Evolutionary conservation across 2,888 invertebrate species (phyloP).

Genomic region (Psylliodes chrysocephalus): DNA sequence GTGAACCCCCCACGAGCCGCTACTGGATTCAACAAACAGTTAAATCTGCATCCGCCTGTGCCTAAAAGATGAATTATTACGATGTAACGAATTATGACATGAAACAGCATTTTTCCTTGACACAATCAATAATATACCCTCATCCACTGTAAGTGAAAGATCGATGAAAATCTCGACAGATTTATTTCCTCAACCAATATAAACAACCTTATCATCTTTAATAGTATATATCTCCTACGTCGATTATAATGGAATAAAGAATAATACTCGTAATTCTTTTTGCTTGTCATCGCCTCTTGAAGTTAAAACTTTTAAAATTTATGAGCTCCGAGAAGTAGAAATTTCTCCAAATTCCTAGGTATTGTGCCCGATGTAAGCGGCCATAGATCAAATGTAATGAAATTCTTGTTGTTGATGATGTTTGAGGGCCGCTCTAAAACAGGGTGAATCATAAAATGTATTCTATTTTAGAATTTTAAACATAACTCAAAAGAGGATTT

Average conservation of each 20-base stretch:
- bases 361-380: not conserved
- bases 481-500: too few relatives aligned
- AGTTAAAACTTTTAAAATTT: not conserved
- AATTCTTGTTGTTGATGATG: constrained; percentile 3
- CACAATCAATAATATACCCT: too few relatives aligned
- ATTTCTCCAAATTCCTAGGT: not conserved
- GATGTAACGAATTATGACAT: too few relatives aligned
- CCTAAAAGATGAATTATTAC: too few relatives aligned
- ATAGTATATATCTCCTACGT: not conserved
- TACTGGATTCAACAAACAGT: too few relatives aligned
- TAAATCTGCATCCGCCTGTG: too few relatives aligned
- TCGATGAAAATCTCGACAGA: too few relatives aligned
- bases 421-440: not conserved
- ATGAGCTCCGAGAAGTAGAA: not conserved
- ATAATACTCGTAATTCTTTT: not conserved
- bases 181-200: too few relatives aligned
- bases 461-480: not conserved
- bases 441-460: not conserved
- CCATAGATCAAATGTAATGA: constrained; percentile 14
- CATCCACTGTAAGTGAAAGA: too few relatives aligned
- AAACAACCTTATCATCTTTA: too few relatives aligned
- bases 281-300: not conserved
- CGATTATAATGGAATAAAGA: constrained; percentile 1
- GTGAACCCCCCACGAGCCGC: too few relatives aligned
- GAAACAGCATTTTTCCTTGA: too few relatives aligned